Percentiles rank a stretch among this genome's conserved stretches.
Conservation (phyloP, 1,140 invertebrate species). For the Euglossa dilemma region DNA sequence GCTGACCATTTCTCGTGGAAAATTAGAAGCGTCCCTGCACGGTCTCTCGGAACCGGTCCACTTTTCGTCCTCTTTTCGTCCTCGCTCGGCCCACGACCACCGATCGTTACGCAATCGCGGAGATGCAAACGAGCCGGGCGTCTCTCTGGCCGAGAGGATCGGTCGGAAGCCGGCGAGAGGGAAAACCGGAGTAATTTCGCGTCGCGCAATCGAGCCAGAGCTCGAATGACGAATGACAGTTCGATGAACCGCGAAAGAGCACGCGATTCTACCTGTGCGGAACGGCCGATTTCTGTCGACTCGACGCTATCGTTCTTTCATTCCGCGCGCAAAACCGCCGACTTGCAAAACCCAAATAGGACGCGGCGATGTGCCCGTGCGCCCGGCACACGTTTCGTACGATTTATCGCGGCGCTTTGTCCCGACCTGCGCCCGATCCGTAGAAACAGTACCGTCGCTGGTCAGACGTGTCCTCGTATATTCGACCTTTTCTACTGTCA, state of each 20-base stretch:
- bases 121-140: neutral
- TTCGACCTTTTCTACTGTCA: slow-evolving; percentile 10
- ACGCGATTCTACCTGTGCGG: neutral
- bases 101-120: neutral
- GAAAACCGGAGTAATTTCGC: neutral
- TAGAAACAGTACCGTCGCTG: slow-evolving; percentile 1
- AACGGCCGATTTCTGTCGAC: slow-evolving; percentile 66
- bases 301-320: slow-evolving; percentile 68
- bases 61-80: slow-evolving; percentile 4
- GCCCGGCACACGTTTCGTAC: neutral
- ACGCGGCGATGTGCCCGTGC: neutral
- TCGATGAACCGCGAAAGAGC: slow-evolving; percentile 72
- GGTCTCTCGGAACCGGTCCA: slow-evolving; percentile 1
- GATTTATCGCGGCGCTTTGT: neutral
- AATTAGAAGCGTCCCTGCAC: slow-evolving; percentile 13
- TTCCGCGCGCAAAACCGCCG: slow-evolving; percentile 49
- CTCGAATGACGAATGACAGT: slow-evolving; percentile 49
- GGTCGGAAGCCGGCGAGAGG: neutral
- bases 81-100: neutral
- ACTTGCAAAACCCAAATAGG: slow-evolving; percentile 8
- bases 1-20: slow-evolving; percentile 27
- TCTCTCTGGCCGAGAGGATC: too few species aligned
- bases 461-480: neutral
- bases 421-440: neutral
- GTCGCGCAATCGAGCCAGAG: neutral